Conservation (phyloP, 23 tunicate genomes). For the Styela clava region DNA sequence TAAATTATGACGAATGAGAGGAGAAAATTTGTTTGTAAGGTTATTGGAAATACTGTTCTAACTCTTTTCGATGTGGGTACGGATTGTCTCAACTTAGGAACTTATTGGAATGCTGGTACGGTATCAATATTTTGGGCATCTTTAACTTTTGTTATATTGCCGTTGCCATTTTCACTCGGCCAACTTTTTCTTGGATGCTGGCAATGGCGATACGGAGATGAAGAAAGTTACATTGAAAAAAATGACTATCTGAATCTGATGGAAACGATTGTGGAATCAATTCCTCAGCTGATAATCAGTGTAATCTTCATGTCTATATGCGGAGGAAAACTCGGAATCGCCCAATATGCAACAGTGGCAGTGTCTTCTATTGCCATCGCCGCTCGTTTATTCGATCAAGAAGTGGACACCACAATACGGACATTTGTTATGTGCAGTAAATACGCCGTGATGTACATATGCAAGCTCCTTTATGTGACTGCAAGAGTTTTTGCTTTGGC, state of each 20-base stretch:
- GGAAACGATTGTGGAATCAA: slow-evolving; percentile 11
- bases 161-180: background rate
- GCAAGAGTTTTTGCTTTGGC: slow-evolving; percentile 13
- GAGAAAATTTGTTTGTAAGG: background rate
- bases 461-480: background rate
- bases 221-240: background rate
- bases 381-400: background rate
- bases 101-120: slow-evolving; percentile 7
- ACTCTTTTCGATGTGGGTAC: background rate
- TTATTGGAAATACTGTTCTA: background rate
- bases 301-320: slow-evolving; percentile 4
- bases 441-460: background rate
- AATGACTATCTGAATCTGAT: slow-evolving; percentile 2
- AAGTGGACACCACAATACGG: background rate
- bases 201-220: background rate
- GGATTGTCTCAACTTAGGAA: background rate
- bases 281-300: slow-evolving; percentile 12
- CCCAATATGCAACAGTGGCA: background rate
- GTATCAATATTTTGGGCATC: slow-evolving; percentile 2
- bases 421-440: background rate
- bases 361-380: slow-evolving; percentile 11
- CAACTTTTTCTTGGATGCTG: background rate
- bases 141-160: background rate
- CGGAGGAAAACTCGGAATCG: background rate
- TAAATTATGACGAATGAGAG: background rate